These are phyloP conservation scores for Pristionchus fissidentatus DNA, from an alignment of 2,888 invertebrate genomes.

Conservation along the genomic window DNA sequence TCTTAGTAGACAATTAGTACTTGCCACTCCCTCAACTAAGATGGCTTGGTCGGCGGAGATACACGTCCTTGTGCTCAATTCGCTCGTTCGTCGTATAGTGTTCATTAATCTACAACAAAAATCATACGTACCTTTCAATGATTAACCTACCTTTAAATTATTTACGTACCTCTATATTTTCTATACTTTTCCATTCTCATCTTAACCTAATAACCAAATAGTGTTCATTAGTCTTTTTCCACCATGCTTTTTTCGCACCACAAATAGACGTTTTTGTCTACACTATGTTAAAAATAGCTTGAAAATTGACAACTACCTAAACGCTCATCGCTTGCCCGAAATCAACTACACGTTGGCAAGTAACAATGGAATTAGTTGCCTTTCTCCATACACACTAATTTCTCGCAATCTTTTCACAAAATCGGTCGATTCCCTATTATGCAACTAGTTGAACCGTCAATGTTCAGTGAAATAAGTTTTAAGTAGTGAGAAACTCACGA, in stretches of 20 bases:
- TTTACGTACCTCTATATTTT: no score
- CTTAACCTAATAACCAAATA: no score
- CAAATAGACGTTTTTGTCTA: no score
- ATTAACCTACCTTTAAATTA: no score
- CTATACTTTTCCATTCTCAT: no score
- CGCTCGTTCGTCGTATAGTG: conserved; percentile 14
- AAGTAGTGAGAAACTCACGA: not conserved
- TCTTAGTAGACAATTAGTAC: not conserved
- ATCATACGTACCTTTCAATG: not conserved
- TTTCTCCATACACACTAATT: not conserved
- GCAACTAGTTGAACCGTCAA: not conserved
- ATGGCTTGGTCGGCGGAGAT: not conserved
- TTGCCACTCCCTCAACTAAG: not conserved
- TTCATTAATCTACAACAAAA: not conserved
- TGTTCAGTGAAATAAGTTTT: not conserved
- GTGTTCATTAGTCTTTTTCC: no score
- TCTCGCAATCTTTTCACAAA: no score
- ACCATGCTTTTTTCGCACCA: no score
- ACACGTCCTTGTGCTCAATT: not conserved
- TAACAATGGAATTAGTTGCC: not conserved
- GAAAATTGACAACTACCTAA: not conserved
- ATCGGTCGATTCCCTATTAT: no score
- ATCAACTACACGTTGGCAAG: not conserved
- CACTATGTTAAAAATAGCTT: not conserved
- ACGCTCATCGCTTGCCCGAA: not conserved